Percentiles rank a stretch among this genome's conserved stretches.
phyloP scores from a whole-genome alignment of 2,797 vertebrate genomes.

The Benthosema pterotum region DNA sequence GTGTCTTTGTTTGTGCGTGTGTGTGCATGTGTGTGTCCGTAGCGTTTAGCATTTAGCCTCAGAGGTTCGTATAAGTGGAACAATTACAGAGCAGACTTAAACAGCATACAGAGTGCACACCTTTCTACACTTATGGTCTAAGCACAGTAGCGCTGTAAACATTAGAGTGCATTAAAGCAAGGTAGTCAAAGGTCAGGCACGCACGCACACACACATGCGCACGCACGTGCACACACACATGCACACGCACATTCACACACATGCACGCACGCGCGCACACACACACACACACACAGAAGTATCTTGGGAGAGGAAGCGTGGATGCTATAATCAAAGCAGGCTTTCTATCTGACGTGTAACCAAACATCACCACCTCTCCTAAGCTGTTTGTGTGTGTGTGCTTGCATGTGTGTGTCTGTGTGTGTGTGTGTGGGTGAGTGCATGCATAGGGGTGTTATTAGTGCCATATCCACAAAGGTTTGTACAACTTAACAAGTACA shows the following conservation, averaged over 20 bases:
- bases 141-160: too few relatives aligned
- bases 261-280: not conserved
- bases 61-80: too few relatives aligned
- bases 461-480: too few relatives aligned
- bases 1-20: not conserved
- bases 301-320: slow-evolving; percentile 11
- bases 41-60: too few relatives aligned
- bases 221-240: not conserved
- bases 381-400: slow-evolving; percentile 2
- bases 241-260: not conserved
- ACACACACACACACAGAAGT: slow-evolving; percentile 8
- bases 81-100: too few relatives aligned
- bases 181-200: too few relatives aligned
- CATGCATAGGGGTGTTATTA: slow-evolving; percentile 12
- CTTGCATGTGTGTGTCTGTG: slow-evolving; percentile 9
- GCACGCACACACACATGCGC: too few relatives aligned
- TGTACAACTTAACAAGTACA: too few relatives aligned
- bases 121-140: too few relatives aligned
- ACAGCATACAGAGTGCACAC: too few relatives aligned
- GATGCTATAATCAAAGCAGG: slow-evolving; percentile 35
- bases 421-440: not conserved
- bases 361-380: slow-evolving; percentile 32
- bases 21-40: not conserved
- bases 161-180: too few relatives aligned
- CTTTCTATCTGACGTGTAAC: slow-evolving; percentile 38